Conservation (phyloP, 1,140 invertebrate species). For the Lineus longissimus region DNA sequence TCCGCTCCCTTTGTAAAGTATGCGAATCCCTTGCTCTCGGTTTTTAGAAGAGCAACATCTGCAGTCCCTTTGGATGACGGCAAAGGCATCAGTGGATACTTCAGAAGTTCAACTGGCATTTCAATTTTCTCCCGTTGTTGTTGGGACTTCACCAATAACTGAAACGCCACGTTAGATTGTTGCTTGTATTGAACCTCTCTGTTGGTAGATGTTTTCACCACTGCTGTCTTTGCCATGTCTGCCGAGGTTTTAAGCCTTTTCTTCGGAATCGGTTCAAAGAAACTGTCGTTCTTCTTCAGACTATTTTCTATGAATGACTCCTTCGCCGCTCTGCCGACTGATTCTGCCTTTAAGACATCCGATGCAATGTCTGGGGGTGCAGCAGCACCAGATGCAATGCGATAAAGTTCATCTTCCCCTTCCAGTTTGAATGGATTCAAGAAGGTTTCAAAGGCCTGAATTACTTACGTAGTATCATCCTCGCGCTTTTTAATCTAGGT, state of each 20-base stretch:
- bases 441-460: conserved; percentile 18
- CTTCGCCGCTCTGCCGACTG: not conserved
- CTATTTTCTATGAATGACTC: conserved; percentile 19
- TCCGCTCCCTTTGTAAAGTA: not conserved
- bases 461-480: conserved; percentile 6
- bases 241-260: conserved; percentile 22
- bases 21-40: not conserved
- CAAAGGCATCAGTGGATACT: too few relatives aligned
- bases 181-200: conserved; percentile 22
- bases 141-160: conserved; percentile 16
- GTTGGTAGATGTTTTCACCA: conserved; percentile 16
- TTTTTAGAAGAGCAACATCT: too few relatives aligned
- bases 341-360: not conserved
- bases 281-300: conserved; percentile 17
- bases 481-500: conserved; percentile 20
- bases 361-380: not conserved
- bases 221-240: conserved; percentile 17
- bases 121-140: conserved; percentile 1
- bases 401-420: conserved; percentile 9
- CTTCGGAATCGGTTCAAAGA: conserved; percentile 26
- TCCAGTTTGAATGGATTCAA: conserved; percentile 12
- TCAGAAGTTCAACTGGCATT: too few relatives aligned
- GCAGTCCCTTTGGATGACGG: too few relatives aligned
- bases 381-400: not conserved
- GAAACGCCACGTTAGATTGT: conserved; percentile 20